These are phyloP conservation scores for Tokudaia muenninki DNA, from an alignment of 2,797 vertebrate species.

Conservation along the genomic window DNA sequence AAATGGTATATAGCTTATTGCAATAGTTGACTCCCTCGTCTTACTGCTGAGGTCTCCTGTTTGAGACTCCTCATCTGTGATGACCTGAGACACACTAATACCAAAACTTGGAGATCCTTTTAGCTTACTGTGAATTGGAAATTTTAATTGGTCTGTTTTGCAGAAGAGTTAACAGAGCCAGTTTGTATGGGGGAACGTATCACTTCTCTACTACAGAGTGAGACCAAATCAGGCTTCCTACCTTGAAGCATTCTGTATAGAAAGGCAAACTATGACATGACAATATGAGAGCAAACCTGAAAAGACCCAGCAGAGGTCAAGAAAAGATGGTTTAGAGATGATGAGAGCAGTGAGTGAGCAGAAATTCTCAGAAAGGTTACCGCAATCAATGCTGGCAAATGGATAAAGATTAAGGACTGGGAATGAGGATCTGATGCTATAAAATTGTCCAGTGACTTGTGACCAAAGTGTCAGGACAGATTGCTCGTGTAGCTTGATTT, in stretches of 20 bases:
- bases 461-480: neutral
- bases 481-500: neutral
- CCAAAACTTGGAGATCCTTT: neutral
- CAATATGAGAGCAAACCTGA: neutral
- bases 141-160: conserved; percentile 33
- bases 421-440: neutral
- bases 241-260: neutral
- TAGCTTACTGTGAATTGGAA: neutral
- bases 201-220: neutral
- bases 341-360: neutral
- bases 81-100: neutral
- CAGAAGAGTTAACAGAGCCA: neutral
- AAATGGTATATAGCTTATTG: neutral
- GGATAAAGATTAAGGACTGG: conserved; percentile 4
- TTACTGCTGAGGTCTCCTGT: neutral
- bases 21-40: neutral
- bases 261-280: neutral
- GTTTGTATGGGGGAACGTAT: neutral
- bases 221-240: neutral
- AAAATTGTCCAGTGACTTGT: conserved; percentile 27
- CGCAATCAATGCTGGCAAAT: neutral
- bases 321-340: conserved; percentile 13
- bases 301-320: neutral
- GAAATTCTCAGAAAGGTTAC: conserved; percentile 32
- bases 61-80: neutral